Base-by-base conservation (phyloP, 1,140 invertebrate species). In the Drosophila erecta region DNA sequence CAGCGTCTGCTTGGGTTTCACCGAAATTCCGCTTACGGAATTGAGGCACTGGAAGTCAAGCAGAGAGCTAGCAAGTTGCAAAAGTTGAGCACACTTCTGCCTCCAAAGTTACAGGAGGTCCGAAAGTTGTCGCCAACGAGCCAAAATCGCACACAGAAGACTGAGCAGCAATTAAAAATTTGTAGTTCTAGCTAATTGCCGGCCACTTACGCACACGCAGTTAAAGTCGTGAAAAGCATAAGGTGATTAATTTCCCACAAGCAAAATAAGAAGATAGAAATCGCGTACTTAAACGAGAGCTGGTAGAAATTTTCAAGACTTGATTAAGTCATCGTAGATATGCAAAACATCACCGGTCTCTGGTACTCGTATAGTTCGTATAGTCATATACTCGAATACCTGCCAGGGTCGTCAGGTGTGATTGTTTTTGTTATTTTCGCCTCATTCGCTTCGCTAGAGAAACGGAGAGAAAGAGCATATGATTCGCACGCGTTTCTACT, bases 261-360 rank as follows among this genome's bases (percentile, higher is more conserved):
- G 27, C 11, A 40, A 12, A 43, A 55, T 1, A 33, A 12, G 30
- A 30, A 30, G 30, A 30, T 30, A 10, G 2, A 8, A 30, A 30
- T 30, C 8, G 30, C 30, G 27, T 24, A 66, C 27, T 62, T 50
- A 41, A 65, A 59, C 40, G 55, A 64, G 54, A 50, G 46, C 38
- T n/a, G 30, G 27, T 54, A 53, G 46, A n/a, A 51, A 41, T 64
- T 33, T 60, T 17, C 75, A 61, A 62, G 57, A 57, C 75, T 64
- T 41, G 84, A 89, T 87, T 87, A 87, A 87, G 84, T 87, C 84
- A 87, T 87, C 79, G 79, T 17, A 15, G 44, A 71, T 81, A 87
- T 85, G 81, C 78, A 81, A 85, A 85, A 67, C 47, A 78, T 46
- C 46, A 44, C 37, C 33, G 49, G 47, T 33, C 56, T 40, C 75